Evolutionary conservation across 2,888 invertebrate genomes (phyloP), one percentile per base, ranked within the genome.

Genomic region (Tortrix viridana): DNA sequence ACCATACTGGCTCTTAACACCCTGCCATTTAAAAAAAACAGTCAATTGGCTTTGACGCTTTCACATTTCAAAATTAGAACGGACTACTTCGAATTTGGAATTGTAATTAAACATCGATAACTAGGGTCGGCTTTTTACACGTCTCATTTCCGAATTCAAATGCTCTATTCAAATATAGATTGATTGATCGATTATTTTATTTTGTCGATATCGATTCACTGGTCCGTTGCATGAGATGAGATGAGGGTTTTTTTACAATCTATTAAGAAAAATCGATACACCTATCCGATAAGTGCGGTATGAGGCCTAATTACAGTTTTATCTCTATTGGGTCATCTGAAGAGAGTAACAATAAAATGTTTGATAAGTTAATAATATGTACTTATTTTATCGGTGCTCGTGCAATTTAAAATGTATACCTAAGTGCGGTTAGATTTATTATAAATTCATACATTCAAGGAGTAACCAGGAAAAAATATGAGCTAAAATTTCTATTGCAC

Each of bases 181-280:
- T 89, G 91, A 91, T 89, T 85, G 89, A 90, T 91, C 85, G 88
- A 77, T 85, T 83, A 82, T 84, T 84, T 83, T 86, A 86, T 86
- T 84, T 83, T 76, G 81, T 75, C 75, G 84, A 84, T 86, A 87
- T 85, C 82, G 85, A 86, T 84, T 86, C 84, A 82, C 80, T 84
- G 78, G 79, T 67, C 79, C 76, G 79, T 75, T 79, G 81, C 82
- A 85, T 82, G 80, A 83, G 82, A 81, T 77, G 80, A 83, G 82
- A 81, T 78, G 74, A 76, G 74, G 77, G 70, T 86, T 84, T 80
- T n/a, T 84, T 84, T 86, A 81, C 82, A 81, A 83, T 86, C 88
- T 85, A 88, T 83, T 87, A 86, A 84, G 71, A 85, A 87, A 86
- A 82, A 86, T 86, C 79, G 90, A 90, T 90, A 86, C 88, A 90